Evolutionary conservation across 2,888 invertebrate genomes (phyloP).

Genomic region (Hydrotaea diabolus): DNA sequence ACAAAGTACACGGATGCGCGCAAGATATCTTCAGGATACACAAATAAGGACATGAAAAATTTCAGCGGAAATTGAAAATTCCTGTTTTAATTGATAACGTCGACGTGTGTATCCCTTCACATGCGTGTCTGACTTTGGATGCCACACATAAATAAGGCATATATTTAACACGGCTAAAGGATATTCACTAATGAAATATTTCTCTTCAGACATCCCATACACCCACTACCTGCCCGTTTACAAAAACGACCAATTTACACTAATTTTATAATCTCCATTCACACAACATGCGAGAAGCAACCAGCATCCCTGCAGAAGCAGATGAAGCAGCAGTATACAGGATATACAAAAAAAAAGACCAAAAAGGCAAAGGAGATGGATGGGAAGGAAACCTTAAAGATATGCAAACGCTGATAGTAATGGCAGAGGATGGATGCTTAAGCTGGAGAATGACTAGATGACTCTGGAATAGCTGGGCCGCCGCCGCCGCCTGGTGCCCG

Average conservation of each 20-base stretch:
- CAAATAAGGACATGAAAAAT: conserved; percentile 27
- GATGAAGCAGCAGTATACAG: not conserved
- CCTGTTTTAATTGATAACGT: conserved; percentile 59
- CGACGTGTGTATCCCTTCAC: conserved; percentile 18
- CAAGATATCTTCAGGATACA: too few relatives aligned
- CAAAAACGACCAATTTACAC: conserved; percentile 44
- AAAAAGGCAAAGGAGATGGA: not conserved
- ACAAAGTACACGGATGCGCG: too few relatives aligned
- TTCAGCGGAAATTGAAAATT: conserved; percentile 66
- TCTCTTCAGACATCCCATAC: conserved; percentile 5
- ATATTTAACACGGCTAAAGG: conserved; percentile 50
- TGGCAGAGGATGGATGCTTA: too few relatives aligned
- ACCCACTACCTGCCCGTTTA: not conserved
- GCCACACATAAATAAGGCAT: not conserved
- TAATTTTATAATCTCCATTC: conserved; percentile 56
- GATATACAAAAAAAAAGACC: not conserved
- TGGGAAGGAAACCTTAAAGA: not conserved
- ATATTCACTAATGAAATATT: conserved; percentile 61
- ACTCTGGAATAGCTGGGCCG: conserved; percentile 4
- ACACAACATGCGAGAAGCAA: conserved; percentile 37
- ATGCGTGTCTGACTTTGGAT: not conserved
- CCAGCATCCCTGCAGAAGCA: too few relatives aligned
- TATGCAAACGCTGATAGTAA: not conserved
- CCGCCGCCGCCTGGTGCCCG: conserved; percentile 23
- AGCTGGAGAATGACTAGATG: conserved; percentile 1